A percentile compares a stretch with the other conserved stretches of the same genome.
These are phyloP conservation scores for Galeruca laticollis DNA, from an alignment of 2,888 invertebrate genomes.

Conservation along the genomic window DNA sequence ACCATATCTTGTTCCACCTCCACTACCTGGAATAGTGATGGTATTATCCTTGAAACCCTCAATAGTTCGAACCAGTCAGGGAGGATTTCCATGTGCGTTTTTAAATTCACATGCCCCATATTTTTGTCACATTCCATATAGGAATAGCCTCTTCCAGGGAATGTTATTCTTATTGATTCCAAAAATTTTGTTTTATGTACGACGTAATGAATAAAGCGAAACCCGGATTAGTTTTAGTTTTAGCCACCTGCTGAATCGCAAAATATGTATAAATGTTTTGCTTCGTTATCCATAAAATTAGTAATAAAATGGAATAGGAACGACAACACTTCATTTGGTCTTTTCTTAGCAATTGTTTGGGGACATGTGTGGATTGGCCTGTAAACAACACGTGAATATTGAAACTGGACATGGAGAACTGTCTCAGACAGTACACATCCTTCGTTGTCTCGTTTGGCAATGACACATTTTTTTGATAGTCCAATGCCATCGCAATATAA, in stretches of 20 bases:
- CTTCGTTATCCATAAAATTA: slow-evolving; percentile 35
- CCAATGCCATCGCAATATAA: too few species aligned
- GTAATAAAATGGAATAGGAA: slow-evolving; percentile 50
- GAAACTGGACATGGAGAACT: too few species aligned
- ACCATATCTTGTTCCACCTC: too few species aligned
- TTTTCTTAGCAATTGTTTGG: slow-evolving; percentile 34
- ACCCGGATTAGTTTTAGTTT: slow-evolving; percentile 52
- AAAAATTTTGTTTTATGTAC: slow-evolving; percentile 47
- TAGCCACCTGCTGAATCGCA: slow-evolving; percentile 52
- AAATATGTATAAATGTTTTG: slow-evolving; percentile 47
- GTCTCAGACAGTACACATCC: too few species aligned
- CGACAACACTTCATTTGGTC: slow-evolving; percentile 50
- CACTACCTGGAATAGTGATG: too few species aligned
- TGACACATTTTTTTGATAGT: too few species aligned
- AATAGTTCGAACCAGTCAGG: too few species aligned
- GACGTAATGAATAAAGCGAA: slow-evolving; percentile 51
- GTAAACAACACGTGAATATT: too few species aligned
- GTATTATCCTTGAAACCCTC: too few species aligned
- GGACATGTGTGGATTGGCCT: too few species aligned
- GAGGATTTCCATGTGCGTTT: too few species aligned
- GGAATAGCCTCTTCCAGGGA: slow-evolving; percentile 53
- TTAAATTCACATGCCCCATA: slow-evolving; percentile 46
- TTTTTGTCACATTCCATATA: slow-evolving; percentile 52
- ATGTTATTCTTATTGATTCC: slow-evolving; percentile 49
- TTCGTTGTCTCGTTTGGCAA: too few species aligned